Evolutionary conservation across 2,888 invertebrate genomes (phyloP).

Genomic region (Drosophila picticornis): DNA sequence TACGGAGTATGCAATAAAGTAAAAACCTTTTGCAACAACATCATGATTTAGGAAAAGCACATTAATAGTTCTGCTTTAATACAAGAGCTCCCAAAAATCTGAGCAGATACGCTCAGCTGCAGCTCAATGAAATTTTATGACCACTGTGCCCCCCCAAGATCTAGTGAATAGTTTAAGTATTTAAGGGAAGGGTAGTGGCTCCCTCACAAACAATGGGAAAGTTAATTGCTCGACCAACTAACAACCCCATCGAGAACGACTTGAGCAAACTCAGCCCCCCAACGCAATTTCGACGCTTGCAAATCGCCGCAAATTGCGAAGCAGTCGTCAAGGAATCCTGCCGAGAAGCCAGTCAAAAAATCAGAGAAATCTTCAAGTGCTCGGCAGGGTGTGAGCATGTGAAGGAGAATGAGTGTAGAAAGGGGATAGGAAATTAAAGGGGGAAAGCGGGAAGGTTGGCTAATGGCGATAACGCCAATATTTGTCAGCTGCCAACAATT

Average conservation of each 20-base stretch:
- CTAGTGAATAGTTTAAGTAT: slow-evolving; percentile 17
- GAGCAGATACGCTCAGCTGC: slow-evolving; percentile 64
- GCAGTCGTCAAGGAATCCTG: slow-evolving; percentile 35
- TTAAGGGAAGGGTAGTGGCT: slow-evolving; percentile 9
- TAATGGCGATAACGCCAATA: slow-evolving; percentile 56
- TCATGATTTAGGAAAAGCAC: not conserved
- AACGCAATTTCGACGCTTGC: slow-evolving; percentile 29
- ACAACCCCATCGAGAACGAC: slow-evolving; percentile 54
- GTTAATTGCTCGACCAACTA: slow-evolving; percentile 65
- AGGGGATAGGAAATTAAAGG: not conserved
- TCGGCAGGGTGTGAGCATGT: not conserved
- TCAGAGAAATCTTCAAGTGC: slow-evolving; percentile 23
- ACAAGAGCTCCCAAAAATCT: slow-evolving; percentile 39
- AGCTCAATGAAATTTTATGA: slow-evolving; percentile 63
- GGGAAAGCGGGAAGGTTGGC: not conserved
- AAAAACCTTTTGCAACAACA: slow-evolving; percentile 1
- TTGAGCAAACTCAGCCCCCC: slow-evolving; percentile 9
- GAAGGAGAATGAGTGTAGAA: not conserved
- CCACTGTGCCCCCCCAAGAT: slow-evolving; percentile 14
- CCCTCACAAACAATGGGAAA: slow-evolving; percentile 60
- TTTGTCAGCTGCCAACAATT: slow-evolving; percentile 60
- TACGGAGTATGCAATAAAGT: not conserved
- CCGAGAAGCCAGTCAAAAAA: slow-evolving; percentile 39
- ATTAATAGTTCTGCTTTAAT: slow-evolving; percentile 2
- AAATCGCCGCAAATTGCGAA: slow-evolving; percentile 49